Base-by-base conservation (phyloP, 2,888 invertebrate genomes). In the Mesorhabditis spiculigera region DNA sequence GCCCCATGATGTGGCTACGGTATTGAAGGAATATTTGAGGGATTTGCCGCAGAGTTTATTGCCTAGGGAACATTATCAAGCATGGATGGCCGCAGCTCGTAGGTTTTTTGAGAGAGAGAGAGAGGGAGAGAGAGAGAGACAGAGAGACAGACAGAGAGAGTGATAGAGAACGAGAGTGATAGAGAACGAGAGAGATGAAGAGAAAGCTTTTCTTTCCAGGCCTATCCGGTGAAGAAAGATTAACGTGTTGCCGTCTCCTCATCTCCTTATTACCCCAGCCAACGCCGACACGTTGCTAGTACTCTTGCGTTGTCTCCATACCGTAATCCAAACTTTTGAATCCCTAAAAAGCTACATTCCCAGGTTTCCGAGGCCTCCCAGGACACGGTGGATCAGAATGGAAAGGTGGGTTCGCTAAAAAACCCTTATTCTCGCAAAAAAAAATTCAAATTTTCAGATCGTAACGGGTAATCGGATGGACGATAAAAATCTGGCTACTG, bases 1-100 rank as follows among this genome's bases (percentile, higher is more conserved):
- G 1, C 70, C 76, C 4, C 94, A 95, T 87, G 95, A 95, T 86
- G 93, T 95, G 70, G 95, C 94, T 6, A 93, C 93, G 0, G 89
- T 95, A 62, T 90, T 95, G 45, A 95, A 95, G 87, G 95, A 95
- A 88, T 95, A 92, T 88, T 61, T 45, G 62, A 45, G 67, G 8
- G 95, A 95, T 86, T 88, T 95, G 62, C 95, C 95, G 0, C 95
- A 95, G 86, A 93, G 95, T 6, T 89, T 95, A 74, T 90, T 95
- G 63, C 94, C 94, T 86, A 90, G 92, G 81, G 93, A 93, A 85
- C 90, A 95, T 61, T 95, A 95, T 87, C 90, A 91, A 68, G 92
- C 93, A 75, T 94, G 95, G 88, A 90, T 95, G 77, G 91, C 92
- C 84, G 93, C 94, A 68, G 93, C 94, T 89, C 92, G 95, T 95